Percentiles rank a stretch among this genome's conserved stretches.
These are phyloP conservation scores for Salpingus planirostris DNA, from an alignment of 2,888 invertebrate genomes.

Conservation along the genomic window DNA sequence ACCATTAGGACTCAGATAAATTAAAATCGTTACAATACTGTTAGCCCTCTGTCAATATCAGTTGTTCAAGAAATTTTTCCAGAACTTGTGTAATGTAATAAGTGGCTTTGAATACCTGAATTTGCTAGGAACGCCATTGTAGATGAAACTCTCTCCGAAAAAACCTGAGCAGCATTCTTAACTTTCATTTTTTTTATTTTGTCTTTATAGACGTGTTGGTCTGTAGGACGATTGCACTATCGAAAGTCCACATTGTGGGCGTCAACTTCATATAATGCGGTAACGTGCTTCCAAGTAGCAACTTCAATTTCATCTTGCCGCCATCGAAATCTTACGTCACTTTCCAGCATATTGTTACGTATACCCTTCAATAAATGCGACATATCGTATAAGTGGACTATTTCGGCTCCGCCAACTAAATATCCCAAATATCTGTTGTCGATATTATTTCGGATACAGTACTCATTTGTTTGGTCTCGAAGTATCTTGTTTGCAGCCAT, in stretches of 20 bases:
- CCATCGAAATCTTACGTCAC: conserved; percentile 3
- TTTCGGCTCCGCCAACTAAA: too few relatives aligned
- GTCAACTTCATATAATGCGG: conserved; percentile 4
- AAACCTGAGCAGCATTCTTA: not conserved
- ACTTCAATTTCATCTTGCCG: conserved; percentile 2
- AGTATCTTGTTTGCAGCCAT: not conserved
- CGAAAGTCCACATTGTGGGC: conserved; percentile 1
- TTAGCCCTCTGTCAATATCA: too few relatives aligned
- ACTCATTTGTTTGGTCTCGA: not conserved
- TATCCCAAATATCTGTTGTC: too few relatives aligned
- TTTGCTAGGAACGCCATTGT: too few relatives aligned
- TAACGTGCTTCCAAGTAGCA: conserved; percentile 4
- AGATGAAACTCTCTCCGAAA: not conserved
- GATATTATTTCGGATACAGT: too few relatives aligned
- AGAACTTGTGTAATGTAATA: too few relatives aligned
- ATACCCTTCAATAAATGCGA: conserved; percentile 2
- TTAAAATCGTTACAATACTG: too few relatives aligned
- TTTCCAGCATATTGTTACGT: conserved; percentile 2
- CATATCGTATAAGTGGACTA: conserved; percentile 1
- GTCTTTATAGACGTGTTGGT: conserved; percentile 3
- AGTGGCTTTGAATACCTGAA: too few relatives aligned
- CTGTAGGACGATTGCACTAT: conserved; percentile 6
- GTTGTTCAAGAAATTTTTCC: too few relatives aligned
- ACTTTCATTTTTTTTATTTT: conserved; percentile 1
- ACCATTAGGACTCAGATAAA: too few relatives aligned